A percentile compares a stretch with the other conserved stretches of the same genome.
phyloP scores from a whole-genome alignment of 2,113 vertebrate species.

The Spermophilus dauricus region DNA sequence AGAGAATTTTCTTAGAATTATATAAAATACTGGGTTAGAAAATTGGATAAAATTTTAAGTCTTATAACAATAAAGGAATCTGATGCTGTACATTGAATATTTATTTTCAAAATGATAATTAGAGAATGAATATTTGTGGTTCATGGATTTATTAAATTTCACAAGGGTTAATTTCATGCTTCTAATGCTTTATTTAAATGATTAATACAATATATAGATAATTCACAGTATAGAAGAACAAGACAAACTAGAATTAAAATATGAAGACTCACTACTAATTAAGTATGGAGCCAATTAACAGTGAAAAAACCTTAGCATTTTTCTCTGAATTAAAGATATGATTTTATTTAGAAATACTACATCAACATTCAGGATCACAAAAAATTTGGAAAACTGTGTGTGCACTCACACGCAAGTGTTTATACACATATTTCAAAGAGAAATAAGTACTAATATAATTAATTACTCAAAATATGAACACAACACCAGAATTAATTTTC shows the following conservation, averaged over 20 bases:
- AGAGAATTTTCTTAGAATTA: not conserved
- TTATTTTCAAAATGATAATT: conserved; percentile 29
- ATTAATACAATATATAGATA: not conserved
- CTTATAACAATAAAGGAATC: not conserved
- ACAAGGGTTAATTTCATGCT: conserved; percentile 36
- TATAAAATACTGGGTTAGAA: not conserved
- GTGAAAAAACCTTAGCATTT: not conserved
- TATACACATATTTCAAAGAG: not conserved
- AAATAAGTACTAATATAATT: not conserved
- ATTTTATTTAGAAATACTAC: not conserved
- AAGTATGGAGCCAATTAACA: not conserved
- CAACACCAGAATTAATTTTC: not conserved
- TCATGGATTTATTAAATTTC: conserved; percentile 16
- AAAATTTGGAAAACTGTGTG: not conserved
- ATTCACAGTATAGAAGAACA: not conserved
- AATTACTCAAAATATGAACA: conserved; percentile 10
- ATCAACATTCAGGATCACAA: not conserved
- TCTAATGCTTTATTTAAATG: conserved; percentile 12
- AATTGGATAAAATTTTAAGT: not conserved
- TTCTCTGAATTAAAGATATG: not conserved
- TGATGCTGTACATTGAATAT: not conserved
- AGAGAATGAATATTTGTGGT: not conserved
- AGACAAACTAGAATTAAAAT: conserved; percentile 22
- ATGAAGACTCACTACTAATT: not conserved
- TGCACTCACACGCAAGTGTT: no score